These are phyloP conservation scores for Seira sanloemensis DNA, from an alignment of 2,888 invertebrate species.

Conservation along the genomic window DNA sequence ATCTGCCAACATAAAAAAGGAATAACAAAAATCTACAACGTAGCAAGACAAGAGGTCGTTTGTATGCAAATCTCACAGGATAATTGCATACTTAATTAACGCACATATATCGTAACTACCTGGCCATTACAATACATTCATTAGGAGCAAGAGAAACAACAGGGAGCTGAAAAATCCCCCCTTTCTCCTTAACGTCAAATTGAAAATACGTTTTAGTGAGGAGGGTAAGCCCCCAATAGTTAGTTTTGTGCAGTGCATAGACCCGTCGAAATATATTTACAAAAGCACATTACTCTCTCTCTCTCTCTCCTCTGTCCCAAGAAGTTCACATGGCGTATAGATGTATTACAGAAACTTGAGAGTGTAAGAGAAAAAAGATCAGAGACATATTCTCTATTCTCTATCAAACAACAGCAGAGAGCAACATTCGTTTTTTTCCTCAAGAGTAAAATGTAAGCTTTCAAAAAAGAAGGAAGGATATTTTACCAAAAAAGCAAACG, in stretches of 20 bases:
- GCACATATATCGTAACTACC: constrained; percentile 52
- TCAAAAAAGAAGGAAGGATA: constrained; percentile 31
- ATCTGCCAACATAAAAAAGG: constrained; percentile 6
- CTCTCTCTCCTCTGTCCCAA: no score
- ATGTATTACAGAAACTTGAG: background rate
- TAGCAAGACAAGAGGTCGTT: constrained; percentile 40
- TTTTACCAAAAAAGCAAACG: constrained; percentile 34
- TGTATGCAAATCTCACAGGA: constrained; percentile 52
- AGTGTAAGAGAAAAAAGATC: background rate
- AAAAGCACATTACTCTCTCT: background rate
- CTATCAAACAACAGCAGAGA: no score
- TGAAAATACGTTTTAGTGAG: constrained; percentile 12
- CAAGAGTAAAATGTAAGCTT: background rate
- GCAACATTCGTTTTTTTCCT: background rate
- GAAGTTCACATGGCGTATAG: background rate
- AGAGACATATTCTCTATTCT: no score
- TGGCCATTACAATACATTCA: constrained; percentile 26
- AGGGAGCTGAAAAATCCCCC: background rate
- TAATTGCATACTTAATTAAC: constrained; percentile 59
- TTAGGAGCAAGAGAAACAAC: background rate
- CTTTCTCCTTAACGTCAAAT: no score
- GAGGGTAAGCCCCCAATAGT: constrained; percentile 49
- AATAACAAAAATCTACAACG: constrained; percentile 30
- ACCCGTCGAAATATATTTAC: constrained; percentile 29
- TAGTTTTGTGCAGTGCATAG: constrained; percentile 31